phyloP scores from a whole-genome alignment of 2,113 vertebrate genomes.

The Variabilichromis moorii region DNA sequence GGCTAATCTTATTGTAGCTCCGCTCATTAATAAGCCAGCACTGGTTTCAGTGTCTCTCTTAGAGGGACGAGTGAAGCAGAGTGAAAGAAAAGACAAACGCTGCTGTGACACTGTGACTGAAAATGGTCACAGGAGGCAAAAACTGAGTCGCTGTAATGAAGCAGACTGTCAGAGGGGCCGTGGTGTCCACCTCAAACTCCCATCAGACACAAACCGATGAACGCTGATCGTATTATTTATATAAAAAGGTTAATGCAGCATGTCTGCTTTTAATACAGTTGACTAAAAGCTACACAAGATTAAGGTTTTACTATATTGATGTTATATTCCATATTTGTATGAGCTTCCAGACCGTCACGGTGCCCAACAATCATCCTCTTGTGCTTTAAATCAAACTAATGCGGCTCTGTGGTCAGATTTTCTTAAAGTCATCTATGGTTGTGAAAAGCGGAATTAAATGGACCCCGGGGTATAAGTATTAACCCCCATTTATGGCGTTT shows the following conservation, averaged over 20 bases:
- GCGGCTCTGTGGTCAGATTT: neutral
- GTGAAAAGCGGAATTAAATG: neutral
- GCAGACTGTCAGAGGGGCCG: neutral
- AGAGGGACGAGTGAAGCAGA: neutral
- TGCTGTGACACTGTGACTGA: neutral
- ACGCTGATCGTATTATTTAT: neutral
- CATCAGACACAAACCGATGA: neutral
- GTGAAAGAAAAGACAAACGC: neutral
- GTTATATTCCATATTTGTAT: neutral
- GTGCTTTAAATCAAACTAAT: neutral
- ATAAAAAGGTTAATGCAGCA: neutral
- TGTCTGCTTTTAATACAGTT: neutral
- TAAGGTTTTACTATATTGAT: neutral
- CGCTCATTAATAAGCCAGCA: neutral
- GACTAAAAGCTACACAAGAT: neutral
- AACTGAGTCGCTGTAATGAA: neutral
- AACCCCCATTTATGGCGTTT: neutral
- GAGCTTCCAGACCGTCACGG: neutral
- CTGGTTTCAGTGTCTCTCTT: neutral
- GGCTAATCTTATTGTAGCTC: neutral
- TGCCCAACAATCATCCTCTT: neutral
- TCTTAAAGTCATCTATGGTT: neutral
- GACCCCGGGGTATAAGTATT: neutral
- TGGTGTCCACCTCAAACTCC: neutral
- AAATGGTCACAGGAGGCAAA: neutral